Conservation (phyloP, 2,113 vertebrate genomes). For the Bufo bufo region DNA sequence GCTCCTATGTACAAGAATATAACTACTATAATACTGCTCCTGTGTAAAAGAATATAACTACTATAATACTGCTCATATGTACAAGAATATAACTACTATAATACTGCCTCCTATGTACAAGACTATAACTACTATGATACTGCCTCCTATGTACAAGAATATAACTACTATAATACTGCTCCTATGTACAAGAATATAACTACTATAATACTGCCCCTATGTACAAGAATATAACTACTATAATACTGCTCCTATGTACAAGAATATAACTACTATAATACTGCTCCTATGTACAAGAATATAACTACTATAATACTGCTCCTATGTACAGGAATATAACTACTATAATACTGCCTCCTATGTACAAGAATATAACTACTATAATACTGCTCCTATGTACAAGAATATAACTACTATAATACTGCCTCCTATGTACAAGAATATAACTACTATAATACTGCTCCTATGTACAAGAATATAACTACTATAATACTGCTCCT, state of each 20-base stretch:
- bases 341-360: background rate
- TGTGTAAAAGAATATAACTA: too few species aligned
- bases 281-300: background rate
- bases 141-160: too few species aligned
- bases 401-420: conserved; percentile 21
- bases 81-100: background rate
- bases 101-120: too few species aligned
- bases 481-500: conserved; percentile 11
- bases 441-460: background rate
- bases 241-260: too few species aligned
- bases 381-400: background rate
- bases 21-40: too few species aligned
- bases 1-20: too few species aligned
- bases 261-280: conserved; percentile 11
- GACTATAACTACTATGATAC: too few species aligned
- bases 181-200: background rate
- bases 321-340: conserved; percentile 6
- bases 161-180: too few species aligned
- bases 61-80: background rate
- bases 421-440: background rate
- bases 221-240: background rate
- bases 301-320: conserved; percentile 1
- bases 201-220: background rate
- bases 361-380: conserved; percentile 14
- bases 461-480: conserved; percentile 6